Evolutionary conservation across 2,888 invertebrate genomes (phyloP).

Genomic region (Euplexia lucipara): DNA sequence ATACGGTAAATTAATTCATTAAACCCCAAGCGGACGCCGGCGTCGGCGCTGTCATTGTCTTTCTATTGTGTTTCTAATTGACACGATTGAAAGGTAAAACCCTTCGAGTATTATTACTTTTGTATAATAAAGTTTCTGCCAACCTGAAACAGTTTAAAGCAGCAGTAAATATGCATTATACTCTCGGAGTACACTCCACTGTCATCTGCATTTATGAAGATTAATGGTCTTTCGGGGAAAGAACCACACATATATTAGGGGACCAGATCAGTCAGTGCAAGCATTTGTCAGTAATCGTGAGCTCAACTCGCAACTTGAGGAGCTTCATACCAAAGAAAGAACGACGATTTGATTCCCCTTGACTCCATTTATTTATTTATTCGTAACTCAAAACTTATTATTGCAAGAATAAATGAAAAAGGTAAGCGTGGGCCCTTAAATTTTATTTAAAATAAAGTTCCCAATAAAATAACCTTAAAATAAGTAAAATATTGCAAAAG

Average conservation of each 20-base stretch:
- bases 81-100: slow-evolving; percentile 52
- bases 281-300: too few species aligned
- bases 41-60: too few species aligned
- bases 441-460: slow-evolving; percentile 66
- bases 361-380: too few species aligned
- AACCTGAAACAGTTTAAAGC: slow-evolving; percentile 69
- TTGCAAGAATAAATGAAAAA: slow-evolving; percentile 65
- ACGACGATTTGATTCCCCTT: too few species aligned
- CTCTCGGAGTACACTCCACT: slow-evolving; percentile 68
- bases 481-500: slow-evolving; percentile 61
- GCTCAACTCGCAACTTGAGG: too few species aligned
- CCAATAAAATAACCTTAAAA: slow-evolving; percentile 64
- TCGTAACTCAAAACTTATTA: slow-evolving; percentile 76
- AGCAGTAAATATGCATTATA: slow-evolving; percentile 79
- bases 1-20: neutral
- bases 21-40: slow-evolving; percentile 31
- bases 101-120: slow-evolving; percentile 66
- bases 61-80: too few species aligned
- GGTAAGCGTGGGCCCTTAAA: slow-evolving; percentile 57
- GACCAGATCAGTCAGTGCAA: too few species aligned
- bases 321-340: too few species aligned
- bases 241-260: too few species aligned
- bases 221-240: too few species aligned
- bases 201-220: slow-evolving; percentile 81
- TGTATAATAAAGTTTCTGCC: slow-evolving; percentile 67